phyloP scores from a whole-genome alignment of 2,888 invertebrate genomes.

The Pyrocoelia pectoralis region DNA sequence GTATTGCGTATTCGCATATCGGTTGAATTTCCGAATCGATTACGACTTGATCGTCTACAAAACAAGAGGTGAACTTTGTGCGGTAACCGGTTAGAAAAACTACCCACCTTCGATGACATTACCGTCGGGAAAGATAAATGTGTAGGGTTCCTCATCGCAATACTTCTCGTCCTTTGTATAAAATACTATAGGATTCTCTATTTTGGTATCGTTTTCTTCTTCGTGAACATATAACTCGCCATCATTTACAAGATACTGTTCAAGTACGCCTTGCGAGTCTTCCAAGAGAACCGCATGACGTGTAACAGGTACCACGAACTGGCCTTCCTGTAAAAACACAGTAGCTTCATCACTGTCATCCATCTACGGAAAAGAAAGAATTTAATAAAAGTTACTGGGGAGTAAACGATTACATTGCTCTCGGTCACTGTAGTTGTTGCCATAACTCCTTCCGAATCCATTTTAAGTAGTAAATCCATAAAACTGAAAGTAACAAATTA shows the following conservation, averaged over 20 bases:
- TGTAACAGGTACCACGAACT: constrained; percentile 33
- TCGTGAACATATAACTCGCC: background rate
- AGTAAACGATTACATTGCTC: background rate
- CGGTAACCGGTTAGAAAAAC: too few relatives aligned
- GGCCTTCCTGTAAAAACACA: constrained; percentile 30
- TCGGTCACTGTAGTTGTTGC: background rate
- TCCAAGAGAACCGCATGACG: constrained; percentile 34
- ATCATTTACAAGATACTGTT: constrained; percentile 19
- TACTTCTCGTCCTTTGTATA: background rate
- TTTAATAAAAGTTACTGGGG: background rate
- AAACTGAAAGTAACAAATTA: background rate
- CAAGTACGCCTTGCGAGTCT: constrained; percentile 16
- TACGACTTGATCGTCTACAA: background rate
- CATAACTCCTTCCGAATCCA: background rate
- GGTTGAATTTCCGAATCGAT: constrained; percentile 8
- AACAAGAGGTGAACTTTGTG: too few relatives aligned
- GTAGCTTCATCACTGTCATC: constrained; percentile 23
- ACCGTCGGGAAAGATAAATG: background rate
- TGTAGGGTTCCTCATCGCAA: background rate
- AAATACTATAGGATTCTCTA: constrained; percentile 9
- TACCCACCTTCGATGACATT: background rate
- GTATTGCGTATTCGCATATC: constrained; percentile 40
- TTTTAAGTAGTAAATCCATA: background rate
- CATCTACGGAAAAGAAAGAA: background rate
- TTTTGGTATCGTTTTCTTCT: background rate